Evolutionary conservation across 2,797 vertebrate genomes (phyloP), one percentile per base, ranked within the genome.

Genomic region (Capromys pilorides): DNA sequence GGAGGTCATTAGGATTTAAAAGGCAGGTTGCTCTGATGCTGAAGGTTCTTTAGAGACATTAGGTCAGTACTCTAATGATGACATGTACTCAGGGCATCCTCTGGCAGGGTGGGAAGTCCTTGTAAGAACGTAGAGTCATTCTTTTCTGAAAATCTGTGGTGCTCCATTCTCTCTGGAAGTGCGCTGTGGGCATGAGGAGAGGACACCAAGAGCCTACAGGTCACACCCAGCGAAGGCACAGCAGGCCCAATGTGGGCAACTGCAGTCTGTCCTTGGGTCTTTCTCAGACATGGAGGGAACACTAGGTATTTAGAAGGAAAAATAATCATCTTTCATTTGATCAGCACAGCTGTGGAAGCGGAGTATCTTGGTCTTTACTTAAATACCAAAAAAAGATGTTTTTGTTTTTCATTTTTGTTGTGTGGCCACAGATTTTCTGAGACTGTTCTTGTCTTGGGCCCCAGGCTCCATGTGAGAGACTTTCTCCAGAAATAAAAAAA

Each of bases 21-120:
- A 54, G 41, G 86, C 36, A 49, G 24, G 54, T 39, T n/a, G 54
- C 66, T 87, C 14, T 86, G 45, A 54, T 28, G 67, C 87, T 92
- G 26, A 61, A 16, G 73, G 57, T 36, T 64, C 77, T 86, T 88
- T 14, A 51, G 83, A 88, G 93, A 82, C 21, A 64, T 81, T 39
- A 22, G 61, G 69, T 94, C 85, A 66, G 49, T 80, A 33, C 33
- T 73, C 18, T 81, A 49, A 69, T 87, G 67, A 69, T n/a, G 57
- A 90, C 81, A 62, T 62, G 62, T 2, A 24, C 41, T 62, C 36
- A 85, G 59, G n/a, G 83, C 77, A 26, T 57, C 84, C 14, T 89
- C 21, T 87, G 31, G 80, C 16, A 31, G 21, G 31, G 39, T 31
- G 67, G 11, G 83, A 84, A n/a, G 49, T 21, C 49, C 49, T 83